Evolutionary conservation across 2,888 invertebrate species (phyloP), one percentile per base, ranked within the genome.

Genomic region (Hermaeophaga mercurialis): DNA sequence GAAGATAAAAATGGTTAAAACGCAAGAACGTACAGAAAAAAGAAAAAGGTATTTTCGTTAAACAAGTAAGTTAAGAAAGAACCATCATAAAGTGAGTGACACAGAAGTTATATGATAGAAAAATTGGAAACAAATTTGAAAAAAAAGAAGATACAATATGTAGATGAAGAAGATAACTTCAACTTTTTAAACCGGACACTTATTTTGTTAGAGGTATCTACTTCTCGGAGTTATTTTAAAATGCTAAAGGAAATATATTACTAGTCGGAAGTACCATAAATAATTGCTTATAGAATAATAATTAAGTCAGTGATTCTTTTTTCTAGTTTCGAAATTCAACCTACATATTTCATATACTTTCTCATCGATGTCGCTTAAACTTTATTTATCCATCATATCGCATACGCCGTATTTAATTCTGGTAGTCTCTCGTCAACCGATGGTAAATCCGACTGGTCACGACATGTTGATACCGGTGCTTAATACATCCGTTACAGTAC

Each of bases 401-500:
- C 6, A n/a, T 38, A 38, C 36, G 3, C 3, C 2, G 8, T 15
- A n/a, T n/a, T n/a, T n/a, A n/a, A 18, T 12, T 41, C 41, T 19
- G 11, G 41, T 41, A 41, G 22, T 15, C 15, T 8, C 15, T 38
- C 18, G n/a, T 38, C 15, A 38, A 38, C 15, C 18, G 15, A 17
- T 38, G 38, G 38, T 38, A 38, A 38, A 38, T 38, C 38, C 38
- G 12, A 38, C 9, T 18, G 8, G 8, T 22, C 34, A 26, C 22
- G 22, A 9, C 39, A 36, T 17, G 43, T 50, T 41, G 26, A 22
- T 38, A 36, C 26, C 28, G 31, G 19, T 28, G 12, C 34, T 39
- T 49, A 49, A 49, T 50, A 45, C 36, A 47, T 26, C 39, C 33
- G 53, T 53, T 41, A 46, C 43, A 47, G 48, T 52, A 41, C 50